Evolutionary conservation across 2,113 vertebrate species (phyloP).

Genomic region (Muntiacus muntjak): DNA sequence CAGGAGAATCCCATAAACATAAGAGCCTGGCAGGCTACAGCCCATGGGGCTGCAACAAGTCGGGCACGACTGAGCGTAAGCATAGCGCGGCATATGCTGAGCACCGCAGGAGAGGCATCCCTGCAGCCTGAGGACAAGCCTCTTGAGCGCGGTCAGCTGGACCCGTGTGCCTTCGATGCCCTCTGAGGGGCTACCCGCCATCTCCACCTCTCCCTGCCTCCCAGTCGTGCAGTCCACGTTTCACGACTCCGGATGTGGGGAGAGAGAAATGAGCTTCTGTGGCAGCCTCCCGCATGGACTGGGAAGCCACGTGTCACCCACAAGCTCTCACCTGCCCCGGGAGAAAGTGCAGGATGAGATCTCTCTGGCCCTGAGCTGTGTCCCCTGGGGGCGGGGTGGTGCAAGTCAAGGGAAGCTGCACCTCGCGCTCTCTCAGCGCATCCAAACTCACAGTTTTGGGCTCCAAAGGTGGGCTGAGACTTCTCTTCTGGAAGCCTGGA

Average conservation of each 20-base stretch:
- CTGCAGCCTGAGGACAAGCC: background rate
- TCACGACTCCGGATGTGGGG: background rate
- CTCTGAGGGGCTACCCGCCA: background rate
- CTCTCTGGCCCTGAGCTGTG: background rate
- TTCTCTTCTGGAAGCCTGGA: background rate
- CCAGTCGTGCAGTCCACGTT: background rate
- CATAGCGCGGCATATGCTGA: background rate
- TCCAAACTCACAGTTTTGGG: background rate
- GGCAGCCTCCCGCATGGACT: background rate
- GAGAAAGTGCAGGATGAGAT: background rate
- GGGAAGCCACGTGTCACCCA: background rate
- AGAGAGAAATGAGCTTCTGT: background rate
- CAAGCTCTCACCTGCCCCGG: background rate
- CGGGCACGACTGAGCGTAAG: background rate
- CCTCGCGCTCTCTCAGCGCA: background rate
- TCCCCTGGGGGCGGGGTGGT: background rate
- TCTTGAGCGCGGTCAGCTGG: background rate
- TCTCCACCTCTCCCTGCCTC: background rate
- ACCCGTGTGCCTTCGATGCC: background rate
- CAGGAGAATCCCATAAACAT: too few relatives aligned
- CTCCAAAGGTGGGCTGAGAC: background rate
- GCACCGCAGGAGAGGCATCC: background rate
- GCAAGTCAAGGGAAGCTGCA: too few relatives aligned
- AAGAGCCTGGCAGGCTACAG: too few relatives aligned
- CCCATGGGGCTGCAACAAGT: too few relatives aligned